These are phyloP conservation scores for Tetropium fuscum DNA, from an alignment of 2,888 invertebrate species.

Conservation along the genomic window DNA sequence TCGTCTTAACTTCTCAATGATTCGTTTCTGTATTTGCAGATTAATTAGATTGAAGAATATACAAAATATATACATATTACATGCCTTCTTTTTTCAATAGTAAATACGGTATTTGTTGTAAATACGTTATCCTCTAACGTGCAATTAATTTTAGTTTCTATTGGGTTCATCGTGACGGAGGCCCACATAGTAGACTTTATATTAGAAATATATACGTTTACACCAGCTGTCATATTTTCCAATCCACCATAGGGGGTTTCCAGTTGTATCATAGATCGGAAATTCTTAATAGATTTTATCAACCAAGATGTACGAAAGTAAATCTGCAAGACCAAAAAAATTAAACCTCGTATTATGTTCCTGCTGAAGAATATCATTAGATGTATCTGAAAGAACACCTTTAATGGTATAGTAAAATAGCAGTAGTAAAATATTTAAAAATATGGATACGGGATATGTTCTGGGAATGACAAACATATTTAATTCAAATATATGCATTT, in stretches of 20 bases:
- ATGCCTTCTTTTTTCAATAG: no score
- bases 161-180: conserved; percentile 60
- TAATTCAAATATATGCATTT: no score
- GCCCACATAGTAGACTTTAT: conserved; percentile 58
- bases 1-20: no score
- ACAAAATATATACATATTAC: no score
- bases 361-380: background rate
- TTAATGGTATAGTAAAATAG: background rate
- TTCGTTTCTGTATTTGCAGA: no score
- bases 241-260: conserved; percentile 65
- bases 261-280: conserved; percentile 58
- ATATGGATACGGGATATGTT: no score
- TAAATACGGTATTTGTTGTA: no score
- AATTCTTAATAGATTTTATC: conserved; percentile 55
- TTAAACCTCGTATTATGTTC: background rate
- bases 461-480: no score
- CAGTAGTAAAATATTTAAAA: no score
- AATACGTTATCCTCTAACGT: conserved; percentile 56
- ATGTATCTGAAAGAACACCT: background rate
- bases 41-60: no score
- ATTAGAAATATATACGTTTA: conserved; percentile 59
- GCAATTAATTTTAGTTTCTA: conserved; percentile 57
- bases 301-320: conserved; percentile 52
- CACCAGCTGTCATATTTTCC: conserved; percentile 60
- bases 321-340: conserved; percentile 46